phyloP scores from a whole-genome alignment of 2,113 vertebrate species.

The Gorilla gorilla region DNA sequence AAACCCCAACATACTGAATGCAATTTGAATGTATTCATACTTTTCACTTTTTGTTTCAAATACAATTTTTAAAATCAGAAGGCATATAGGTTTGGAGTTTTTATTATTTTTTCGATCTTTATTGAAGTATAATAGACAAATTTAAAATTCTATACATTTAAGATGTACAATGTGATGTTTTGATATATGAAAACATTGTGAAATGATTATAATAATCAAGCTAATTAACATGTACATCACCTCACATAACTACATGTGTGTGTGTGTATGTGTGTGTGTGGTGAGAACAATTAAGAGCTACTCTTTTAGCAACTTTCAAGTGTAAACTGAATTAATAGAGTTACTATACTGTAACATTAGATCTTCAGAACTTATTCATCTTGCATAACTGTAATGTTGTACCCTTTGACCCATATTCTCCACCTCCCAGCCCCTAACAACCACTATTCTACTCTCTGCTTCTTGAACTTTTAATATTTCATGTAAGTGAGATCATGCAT shows the following conservation, averaged over 20 bases:
- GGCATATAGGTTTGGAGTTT: neutral
- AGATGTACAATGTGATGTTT: neutral
- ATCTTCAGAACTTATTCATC: neutral
- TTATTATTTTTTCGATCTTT: neutral
- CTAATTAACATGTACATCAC: neutral
- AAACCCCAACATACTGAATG: neutral
- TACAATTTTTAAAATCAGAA: neutral
- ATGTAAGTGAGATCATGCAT: neutral
- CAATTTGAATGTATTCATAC: neutral
- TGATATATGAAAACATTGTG: neutral
- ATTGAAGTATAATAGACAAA: neutral
- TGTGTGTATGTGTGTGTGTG: neutral
- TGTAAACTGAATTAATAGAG: neutral
- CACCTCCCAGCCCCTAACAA: neutral
- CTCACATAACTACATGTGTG: neutral
- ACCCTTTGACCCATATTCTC: neutral
- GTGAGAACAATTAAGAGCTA: neutral
- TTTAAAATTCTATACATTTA: neutral
- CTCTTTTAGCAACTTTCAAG: neutral
- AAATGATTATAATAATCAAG: neutral
- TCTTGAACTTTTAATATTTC: neutral
- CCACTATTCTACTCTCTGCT: neutral
- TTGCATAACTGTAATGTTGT: neutral
- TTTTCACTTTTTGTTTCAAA: slow-evolving; percentile 34
- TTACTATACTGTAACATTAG: neutral